Evolutionary conservation across 2,888 invertebrate species (phyloP).

Genomic region (Eilema sororculum): DNA sequence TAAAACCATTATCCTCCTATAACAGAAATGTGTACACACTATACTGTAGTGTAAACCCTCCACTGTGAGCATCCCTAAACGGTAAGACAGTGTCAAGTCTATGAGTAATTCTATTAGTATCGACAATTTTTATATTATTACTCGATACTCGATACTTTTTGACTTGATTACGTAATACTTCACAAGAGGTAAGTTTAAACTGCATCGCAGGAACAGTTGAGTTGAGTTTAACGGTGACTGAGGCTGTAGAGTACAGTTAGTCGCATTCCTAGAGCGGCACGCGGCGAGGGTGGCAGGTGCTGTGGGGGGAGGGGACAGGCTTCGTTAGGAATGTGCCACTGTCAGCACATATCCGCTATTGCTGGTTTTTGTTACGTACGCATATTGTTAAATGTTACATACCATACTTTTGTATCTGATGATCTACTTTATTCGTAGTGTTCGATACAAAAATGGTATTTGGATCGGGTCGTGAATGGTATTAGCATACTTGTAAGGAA

Average conservation of each 20-base stretch:
- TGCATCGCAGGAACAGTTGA: conserved; percentile 71
- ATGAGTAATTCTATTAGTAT: conserved; percentile 38
- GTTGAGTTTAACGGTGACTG: conserved; percentile 78
- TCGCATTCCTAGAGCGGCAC: conserved; percentile 79
- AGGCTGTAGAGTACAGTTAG: conserved; percentile 80
- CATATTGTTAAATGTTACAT: conserved; percentile 30
- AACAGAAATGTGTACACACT: not conserved
- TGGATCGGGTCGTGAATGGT: not conserved
- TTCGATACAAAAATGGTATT: not conserved
- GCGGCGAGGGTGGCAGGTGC: conserved; percentile 65
- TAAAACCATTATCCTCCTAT: not conserved
- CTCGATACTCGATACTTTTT: too few species aligned
- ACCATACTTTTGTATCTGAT: conserved; percentile 22
- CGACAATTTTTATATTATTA: conserved; percentile 62
- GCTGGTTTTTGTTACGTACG: conserved; percentile 47
- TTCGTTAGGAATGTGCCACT: conserved; percentile 58
- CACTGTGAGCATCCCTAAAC: not conserved
- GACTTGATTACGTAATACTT: conserved; percentile 59
- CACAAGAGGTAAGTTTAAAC: conserved; percentile 62
- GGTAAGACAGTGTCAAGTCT: not conserved
- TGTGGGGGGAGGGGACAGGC: conserved; percentile 56
- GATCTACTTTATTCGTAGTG: conserved; percentile 17
- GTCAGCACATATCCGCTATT: conserved; percentile 58
- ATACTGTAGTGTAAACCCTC: not conserved
- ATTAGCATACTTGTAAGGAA: not conserved